Evolutionary conservation across 2,888 invertebrate species (phyloP).

Genomic region (Spialia ferax): DNA sequence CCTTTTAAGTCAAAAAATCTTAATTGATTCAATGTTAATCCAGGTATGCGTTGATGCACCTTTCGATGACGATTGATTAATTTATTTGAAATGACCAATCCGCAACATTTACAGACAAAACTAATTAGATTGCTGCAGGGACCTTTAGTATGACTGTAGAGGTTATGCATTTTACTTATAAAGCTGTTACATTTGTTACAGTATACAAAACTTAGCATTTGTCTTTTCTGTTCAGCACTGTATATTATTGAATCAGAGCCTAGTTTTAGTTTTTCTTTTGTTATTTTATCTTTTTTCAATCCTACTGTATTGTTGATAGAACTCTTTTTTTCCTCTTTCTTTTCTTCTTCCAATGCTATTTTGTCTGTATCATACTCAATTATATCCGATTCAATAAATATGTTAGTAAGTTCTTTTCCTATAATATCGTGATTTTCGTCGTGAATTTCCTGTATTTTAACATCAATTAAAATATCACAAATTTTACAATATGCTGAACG

Average conservation of each 20-base stretch:
- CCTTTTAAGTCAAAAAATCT: slow-evolving; percentile 62
- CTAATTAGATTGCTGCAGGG: slow-evolving; percentile 55
- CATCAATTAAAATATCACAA: slow-evolving; percentile 66
- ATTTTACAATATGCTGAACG: slow-evolving; percentile 59
- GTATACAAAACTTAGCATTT: slow-evolving; percentile 47
- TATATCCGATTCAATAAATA: slow-evolving; percentile 28
- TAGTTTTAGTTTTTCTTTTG: not conserved
- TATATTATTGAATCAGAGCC: slow-evolving; percentile 4
- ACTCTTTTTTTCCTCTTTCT: slow-evolving; percentile 40
- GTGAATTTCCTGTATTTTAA: slow-evolving; percentile 52
- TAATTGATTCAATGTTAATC: slow-evolving; percentile 61
- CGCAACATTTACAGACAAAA: slow-evolving; percentile 62
- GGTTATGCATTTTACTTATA: slow-evolving; percentile 49
- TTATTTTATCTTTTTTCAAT: slow-evolving; percentile 18
- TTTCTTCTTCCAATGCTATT: not conserved
- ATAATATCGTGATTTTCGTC: slow-evolving; percentile 30
- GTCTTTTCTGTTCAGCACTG: slow-evolving; percentile 24
- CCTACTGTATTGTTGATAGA: slow-evolving; percentile 47
- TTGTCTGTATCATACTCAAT: slow-evolving; percentile 49
- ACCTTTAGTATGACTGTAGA: slow-evolving; percentile 54
- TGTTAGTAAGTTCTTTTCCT: slow-evolving; percentile 3
- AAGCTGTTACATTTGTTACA: slow-evolving; percentile 66
- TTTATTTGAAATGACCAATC: slow-evolving; percentile 59
- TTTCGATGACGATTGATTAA: slow-evolving; percentile 55
- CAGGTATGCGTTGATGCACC: slow-evolving; percentile 54